A percentile compares a stretch with the other conserved stretches of the same genome.
Conservation (phyloP, 92 coral and sea anemone species). For the Pocillopora meandrina region DNA sequence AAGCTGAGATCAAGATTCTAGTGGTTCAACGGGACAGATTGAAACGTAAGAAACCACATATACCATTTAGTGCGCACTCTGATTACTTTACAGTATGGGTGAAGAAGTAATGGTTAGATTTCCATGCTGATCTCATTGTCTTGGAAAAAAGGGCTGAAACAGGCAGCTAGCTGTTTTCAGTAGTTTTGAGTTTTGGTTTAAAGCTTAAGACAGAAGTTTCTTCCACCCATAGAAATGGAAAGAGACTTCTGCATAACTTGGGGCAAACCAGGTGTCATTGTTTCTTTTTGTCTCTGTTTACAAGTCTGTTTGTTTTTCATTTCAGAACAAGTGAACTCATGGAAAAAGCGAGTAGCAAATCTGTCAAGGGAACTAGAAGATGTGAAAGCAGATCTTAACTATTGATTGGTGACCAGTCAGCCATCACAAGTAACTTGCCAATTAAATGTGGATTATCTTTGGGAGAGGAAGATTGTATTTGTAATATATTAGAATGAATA, state of each 20-base stretch:
- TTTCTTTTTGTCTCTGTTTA: no score
- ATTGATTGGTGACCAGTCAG: slow-evolving; percentile 6
- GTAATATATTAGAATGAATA: neutral
- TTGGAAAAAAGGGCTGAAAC: no score
- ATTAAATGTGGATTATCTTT: neutral
- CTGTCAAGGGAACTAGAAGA: slow-evolving; percentile 80
- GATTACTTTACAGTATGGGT: no score
- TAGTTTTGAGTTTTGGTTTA: no score
- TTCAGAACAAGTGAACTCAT: slow-evolving; percentile 25
- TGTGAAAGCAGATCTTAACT: slow-evolving; percentile 74
- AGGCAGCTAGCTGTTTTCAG: no score
- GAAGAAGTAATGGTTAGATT: no score
- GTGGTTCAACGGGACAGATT: slow-evolving; percentile 63
- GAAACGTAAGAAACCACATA: slow-evolving; percentile 50
- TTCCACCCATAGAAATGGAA: no score
- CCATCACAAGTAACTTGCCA: neutral
- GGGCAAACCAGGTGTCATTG: no score
- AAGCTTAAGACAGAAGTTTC: no score
- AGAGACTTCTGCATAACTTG: no score
- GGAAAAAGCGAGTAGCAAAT: slow-evolving; percentile 73
- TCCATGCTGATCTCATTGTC: no score
- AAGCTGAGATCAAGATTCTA: slow-evolving; percentile 57
- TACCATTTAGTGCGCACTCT: no score
- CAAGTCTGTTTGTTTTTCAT: neutral
- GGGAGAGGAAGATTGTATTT: neutral